These are phyloP conservation scores for Drosophila elegans DNA, from an alignment of 1,140 invertebrate species.

Conservation along the genomic window DNA sequence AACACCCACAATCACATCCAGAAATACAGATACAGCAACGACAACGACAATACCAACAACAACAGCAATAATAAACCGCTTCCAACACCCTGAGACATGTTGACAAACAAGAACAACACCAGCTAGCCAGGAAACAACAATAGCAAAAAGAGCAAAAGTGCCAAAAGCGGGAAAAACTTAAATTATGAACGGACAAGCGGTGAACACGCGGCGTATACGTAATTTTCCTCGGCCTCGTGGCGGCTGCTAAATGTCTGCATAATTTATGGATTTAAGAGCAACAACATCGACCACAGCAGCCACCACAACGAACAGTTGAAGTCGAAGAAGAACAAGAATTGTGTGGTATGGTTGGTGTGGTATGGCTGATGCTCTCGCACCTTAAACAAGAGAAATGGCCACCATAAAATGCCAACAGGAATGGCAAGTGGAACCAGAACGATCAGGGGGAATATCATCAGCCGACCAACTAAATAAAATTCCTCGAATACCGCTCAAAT, in stretches of 20 bases:
- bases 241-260: conserved; percentile 72
- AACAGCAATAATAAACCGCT: conserved; percentile 13
- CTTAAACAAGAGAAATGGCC: conserved; percentile 67
- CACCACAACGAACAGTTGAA: conserved; percentile 10
- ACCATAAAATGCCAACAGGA: conserved; percentile 41
- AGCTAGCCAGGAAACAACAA: conserved; percentile 32
- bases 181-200: conserved; percentile 43
- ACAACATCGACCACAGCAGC: neutral
- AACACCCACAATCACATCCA: conserved; percentile 7
- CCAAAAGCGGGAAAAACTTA: conserved; percentile 38
- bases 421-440: conserved; percentile 20
- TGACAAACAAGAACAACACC: conserved; percentile 60
- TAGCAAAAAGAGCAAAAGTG: conserved; percentile 20
- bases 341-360: neutral
- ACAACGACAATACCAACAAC: neutral
- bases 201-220: conserved; percentile 69
- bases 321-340: conserved; percentile 6
- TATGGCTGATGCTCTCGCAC: conserved; percentile 52
- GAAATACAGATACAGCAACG: conserved; percentile 22
- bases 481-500: conserved; percentile 70
- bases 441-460: conserved; percentile 52
- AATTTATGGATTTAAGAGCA: conserved; percentile 69
- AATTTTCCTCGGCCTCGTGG: conserved; percentile 55
- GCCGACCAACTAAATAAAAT: conserved; percentile 68
- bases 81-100: conserved; percentile 55